Conservation (phyloP, 2,113 vertebrate species). For the Serranochromis macrocephalus region DNA sequence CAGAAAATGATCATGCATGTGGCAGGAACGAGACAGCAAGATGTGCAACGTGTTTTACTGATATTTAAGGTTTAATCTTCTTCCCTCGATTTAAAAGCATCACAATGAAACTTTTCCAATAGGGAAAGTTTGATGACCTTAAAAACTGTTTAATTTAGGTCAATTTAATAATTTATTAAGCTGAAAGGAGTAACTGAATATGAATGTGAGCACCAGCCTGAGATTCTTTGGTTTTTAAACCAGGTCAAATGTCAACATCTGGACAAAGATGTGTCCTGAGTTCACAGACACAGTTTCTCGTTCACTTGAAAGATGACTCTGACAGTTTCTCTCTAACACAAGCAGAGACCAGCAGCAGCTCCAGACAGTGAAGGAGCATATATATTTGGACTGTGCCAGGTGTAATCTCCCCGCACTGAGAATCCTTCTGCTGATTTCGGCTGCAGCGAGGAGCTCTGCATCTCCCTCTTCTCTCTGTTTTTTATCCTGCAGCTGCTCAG, state of each 20-base stretch:
- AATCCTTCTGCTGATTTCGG: neutral
- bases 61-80: neutral
- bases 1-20: neutral
- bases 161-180: neutral
- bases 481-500: neutral
- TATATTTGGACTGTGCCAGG: accelerated
- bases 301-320: neutral
- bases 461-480: accelerated
- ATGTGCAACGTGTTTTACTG: neutral
- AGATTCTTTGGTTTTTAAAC: neutral
- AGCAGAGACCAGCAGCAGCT: neutral
- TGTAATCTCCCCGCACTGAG: neutral
- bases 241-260: neutral
- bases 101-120: neutral
- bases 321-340: neutral
- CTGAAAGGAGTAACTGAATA: neutral
- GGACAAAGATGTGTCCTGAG: neutral
- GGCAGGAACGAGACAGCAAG: neutral
- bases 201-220: neutral
- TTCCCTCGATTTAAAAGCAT: neutral
- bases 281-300: neutral
- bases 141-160: neutral
- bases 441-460: accelerated
- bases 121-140: neutral
- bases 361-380: neutral